These are phyloP conservation scores for Drosophila burlai DNA, from an alignment of 1,140 invertebrate species.

Conservation along the genomic window DNA sequence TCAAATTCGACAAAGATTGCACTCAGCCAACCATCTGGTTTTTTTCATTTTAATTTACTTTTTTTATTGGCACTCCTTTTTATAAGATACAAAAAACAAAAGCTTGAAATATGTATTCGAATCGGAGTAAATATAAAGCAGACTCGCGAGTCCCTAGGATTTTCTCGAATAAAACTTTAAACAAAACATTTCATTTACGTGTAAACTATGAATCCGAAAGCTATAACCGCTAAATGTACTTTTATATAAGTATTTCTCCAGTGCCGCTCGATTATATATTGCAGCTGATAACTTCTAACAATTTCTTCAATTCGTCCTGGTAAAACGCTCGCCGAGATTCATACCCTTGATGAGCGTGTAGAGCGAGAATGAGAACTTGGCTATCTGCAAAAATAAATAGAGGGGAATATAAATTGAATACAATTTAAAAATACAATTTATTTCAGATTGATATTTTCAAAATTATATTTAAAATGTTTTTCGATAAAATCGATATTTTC, in stretches of 20 bases:
- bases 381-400: slow-evolving; percentile 36
- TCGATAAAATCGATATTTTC: no score
- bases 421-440: no score
- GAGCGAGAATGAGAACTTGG: slow-evolving; percentile 65
- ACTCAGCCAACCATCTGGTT: not conserved
- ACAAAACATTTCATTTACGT: not conserved
- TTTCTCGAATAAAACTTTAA: not conserved
- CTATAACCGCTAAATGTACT: not conserved
- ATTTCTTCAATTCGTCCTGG: slow-evolving; percentile 24
- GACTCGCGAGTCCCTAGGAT: not conserved
- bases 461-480: no score
- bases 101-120: not conserved
- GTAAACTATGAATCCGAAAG: not conserved
- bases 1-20: not conserved
- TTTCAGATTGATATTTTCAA: no score
- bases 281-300: not conserved
- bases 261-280: not conserved
- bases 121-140: not conserved
- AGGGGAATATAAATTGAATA: no score
- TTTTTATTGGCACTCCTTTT: slow-evolving; percentile 1
- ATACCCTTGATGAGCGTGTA: slow-evolving; percentile 66
- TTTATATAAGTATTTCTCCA: not conserved
- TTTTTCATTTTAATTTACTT: not conserved
- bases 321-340: slow-evolving; percentile 51
- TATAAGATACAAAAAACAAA: not conserved